Base-by-base conservation (phyloP, 2,797 vertebrate species). In the Pantherophis alleghaniensis region DNA sequence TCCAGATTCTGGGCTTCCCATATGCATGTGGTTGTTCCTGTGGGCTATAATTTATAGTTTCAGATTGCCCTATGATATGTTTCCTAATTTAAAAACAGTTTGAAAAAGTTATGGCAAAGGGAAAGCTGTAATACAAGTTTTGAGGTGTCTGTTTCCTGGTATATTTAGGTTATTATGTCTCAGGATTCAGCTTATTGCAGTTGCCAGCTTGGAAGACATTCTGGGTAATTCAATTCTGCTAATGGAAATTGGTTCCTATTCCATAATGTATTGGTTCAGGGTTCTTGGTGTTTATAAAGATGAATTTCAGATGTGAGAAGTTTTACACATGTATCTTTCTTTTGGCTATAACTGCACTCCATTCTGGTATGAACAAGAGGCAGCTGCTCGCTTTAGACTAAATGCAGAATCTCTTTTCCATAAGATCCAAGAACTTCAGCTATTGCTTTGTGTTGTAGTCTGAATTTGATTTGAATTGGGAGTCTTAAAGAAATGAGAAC, bases 241-340 rank as follows among this genome's bases (percentile, higher is more conserved):
- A 92, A 88, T 91, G 91, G 83, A 94, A 92, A 93, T 93, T 90
- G 83, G 86, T 90, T 63, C 90, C 92, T 86, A 56, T 93, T 87
- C 93, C 90, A 91, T 86, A 89, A 89, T 93, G 18, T 89, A 91
- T 91, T 91, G 93, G 89, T 91, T 91, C 93, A 93, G 86, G 69
- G 16, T 89, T 93, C 87, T 91, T 89, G 87, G 69, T 93, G 87
- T 95, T 93, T 88, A 94, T 92, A 83, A 24, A 92, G 87, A 42
- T 42, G 61, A 90, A 92, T 90, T 94, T 92, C 86, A 91, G 22
- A 26, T 94, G 57, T 89, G 91, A 89, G 59, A 92, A 83, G 56
- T 92, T 87, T 87, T 79, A 91, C 20, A 24, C 79, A 88, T 92
- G 55, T 79, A 92, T 87, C 90, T 88, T 91, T 86, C 60, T 89